A percentile compares a stretch with the other conserved stretches of the same genome.
Evolutionary conservation across 2,113 vertebrate genomes (phyloP).

Genomic region (Brachirus orientalis): DNA sequence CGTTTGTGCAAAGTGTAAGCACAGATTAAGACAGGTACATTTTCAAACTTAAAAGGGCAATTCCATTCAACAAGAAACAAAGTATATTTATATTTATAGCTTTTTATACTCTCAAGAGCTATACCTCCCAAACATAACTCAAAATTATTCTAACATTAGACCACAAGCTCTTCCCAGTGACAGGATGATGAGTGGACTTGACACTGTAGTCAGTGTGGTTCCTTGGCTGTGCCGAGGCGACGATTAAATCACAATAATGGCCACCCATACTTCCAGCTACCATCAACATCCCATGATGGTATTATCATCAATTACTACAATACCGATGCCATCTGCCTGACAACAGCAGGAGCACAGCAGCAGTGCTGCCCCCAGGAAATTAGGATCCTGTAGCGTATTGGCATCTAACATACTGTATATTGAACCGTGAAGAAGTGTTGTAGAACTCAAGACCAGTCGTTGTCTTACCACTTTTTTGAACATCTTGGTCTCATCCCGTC

Average conservation of each 20-base stretch:
- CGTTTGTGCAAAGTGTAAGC: conserved; percentile 24
- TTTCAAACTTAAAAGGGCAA: conserved; percentile 56
- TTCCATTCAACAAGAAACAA: conserved; percentile 52
- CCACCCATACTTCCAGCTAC: conserved; percentile 61
- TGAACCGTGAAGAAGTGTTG: no score
- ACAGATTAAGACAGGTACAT: conserved; percentile 26
- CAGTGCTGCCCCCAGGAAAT: conserved; percentile 37
- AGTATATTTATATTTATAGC: conserved; percentile 44
- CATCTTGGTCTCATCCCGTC: no score
- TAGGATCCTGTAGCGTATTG: conserved; percentile 49
- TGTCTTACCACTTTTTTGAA: no score
- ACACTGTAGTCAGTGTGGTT: conserved; percentile 62
- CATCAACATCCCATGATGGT: conserved; percentile 58
- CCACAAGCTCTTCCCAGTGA: conserved; percentile 67
- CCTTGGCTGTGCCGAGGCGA: conserved; percentile 51
- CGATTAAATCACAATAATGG: conserved; percentile 78
- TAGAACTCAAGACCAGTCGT: no score
- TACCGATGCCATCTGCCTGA: conserved; percentile 66
- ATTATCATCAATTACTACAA: conserved; percentile 70
- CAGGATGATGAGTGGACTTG: conserved; percentile 77
- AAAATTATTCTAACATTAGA: conserved; percentile 68
- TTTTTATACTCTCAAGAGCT: conserved; percentile 46
- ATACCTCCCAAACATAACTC: conserved; percentile 63
- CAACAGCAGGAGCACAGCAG: conserved; percentile 55
- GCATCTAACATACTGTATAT: conserved; percentile 36